phyloP scores from a whole-genome alignment of 2,113 vertebrate species.

The Chlorodrepanis virens region DNA sequence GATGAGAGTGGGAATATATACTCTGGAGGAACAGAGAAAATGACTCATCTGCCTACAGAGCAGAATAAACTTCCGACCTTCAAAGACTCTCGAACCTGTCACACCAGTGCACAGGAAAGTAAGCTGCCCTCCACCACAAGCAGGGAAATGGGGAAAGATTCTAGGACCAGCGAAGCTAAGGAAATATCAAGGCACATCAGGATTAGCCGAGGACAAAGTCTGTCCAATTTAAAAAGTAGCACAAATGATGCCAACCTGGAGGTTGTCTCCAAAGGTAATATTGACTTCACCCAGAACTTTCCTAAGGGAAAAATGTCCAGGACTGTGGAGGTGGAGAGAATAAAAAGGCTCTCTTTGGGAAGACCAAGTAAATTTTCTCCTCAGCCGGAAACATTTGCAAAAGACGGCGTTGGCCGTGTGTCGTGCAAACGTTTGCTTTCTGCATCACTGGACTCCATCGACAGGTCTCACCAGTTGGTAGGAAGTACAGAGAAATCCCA shows the following conservation, averaged over 20 bases:
- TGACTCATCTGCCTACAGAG: constrained; percentile 24
- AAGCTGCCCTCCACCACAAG: constrained; percentile 1
- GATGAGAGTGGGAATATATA: constrained; percentile 56
- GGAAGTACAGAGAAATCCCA: constrained; percentile 40
- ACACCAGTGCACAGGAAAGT: constrained; percentile 30
- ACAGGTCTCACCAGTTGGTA: background rate
- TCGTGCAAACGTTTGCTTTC: constrained; percentile 37
- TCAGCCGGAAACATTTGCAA: constrained; percentile 29
- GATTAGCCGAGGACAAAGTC: constrained; percentile 55
- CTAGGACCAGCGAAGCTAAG: background rate
- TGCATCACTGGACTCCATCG: background rate
- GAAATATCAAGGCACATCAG: constrained; percentile 19
- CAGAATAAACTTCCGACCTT: constrained; percentile 38
- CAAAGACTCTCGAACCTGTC: constrained; percentile 31
- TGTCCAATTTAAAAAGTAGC: constrained; percentile 58
- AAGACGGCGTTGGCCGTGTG: background rate
- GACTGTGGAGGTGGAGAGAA: constrained; percentile 66
- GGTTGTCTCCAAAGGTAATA: constrained; percentile 39
- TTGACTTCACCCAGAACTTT: constrained; percentile 39
- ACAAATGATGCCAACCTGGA: constrained; percentile 52
- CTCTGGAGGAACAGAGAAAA: constrained; percentile 6
- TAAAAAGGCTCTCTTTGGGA: constrained; percentile 72
- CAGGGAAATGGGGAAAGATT: constrained; percentile 35
- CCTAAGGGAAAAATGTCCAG: constrained; percentile 67
- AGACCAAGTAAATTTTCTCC: constrained; percentile 48